Conservation (phyloP, 2,113 vertebrate genomes). For the Raja brachyura region DNA sequence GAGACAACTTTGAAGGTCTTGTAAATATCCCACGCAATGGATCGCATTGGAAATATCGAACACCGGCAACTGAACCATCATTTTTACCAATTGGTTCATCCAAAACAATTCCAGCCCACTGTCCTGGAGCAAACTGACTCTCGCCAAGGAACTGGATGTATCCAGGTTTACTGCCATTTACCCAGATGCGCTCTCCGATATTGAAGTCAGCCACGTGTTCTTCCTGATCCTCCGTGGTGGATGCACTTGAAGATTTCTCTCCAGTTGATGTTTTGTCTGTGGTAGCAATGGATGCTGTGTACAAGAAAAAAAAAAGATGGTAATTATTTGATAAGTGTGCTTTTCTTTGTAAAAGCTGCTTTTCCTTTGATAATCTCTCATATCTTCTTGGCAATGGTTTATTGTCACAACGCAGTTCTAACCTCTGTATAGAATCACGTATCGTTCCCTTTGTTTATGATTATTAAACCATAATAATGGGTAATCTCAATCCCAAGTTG, state of each 20-base stretch:
- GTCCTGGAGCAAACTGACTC: slow-evolving; percentile 91
- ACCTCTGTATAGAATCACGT: background rate
- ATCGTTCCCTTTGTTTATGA: background rate
- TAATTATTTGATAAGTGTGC: slow-evolving; percentile 31
- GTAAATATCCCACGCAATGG: slow-evolving; percentile 88
- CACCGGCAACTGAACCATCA: slow-evolving; percentile 87
- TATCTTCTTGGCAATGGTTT: background rate
- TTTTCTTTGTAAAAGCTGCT: background rate
- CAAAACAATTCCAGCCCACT: slow-evolving; percentile 93
- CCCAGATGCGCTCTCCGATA: slow-evolving; percentile 93
- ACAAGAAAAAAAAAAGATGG: slow-evolving; percentile 26
- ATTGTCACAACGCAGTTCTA: background rate
- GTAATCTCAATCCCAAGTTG: background rate
- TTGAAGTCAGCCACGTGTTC: slow-evolving; percentile 75
- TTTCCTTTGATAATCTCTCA: background rate
- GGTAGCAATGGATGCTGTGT: slow-evolving; percentile 46
- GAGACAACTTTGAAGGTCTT: slow-evolving; percentile 81
- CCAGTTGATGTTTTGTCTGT: slow-evolving; percentile 49
- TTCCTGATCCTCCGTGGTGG: slow-evolving; percentile 57
- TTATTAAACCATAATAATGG: background rate
- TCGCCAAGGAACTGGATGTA: slow-evolving; percentile 90
- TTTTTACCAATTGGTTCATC: slow-evolving; percentile 97
- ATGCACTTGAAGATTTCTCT: slow-evolving; percentile 56
- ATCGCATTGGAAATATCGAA: slow-evolving; percentile 93
- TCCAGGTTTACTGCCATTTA: slow-evolving; percentile 93